Conservation (phyloP, 2,797 vertebrate species). For the Phrynocephalus vlangalii region DNA sequence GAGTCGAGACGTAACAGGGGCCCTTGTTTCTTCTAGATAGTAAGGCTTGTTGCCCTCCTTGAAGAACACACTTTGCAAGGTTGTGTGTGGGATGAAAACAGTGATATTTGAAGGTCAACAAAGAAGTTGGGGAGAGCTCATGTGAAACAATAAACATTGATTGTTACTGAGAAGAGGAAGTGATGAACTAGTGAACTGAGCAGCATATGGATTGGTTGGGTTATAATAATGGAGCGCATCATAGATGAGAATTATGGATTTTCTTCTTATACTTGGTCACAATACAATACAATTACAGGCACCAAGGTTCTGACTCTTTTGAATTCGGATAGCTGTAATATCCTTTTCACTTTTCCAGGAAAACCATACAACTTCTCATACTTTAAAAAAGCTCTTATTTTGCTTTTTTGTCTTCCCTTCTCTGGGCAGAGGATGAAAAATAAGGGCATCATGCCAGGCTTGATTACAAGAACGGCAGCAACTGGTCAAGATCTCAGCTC, state of each 20-base stretch:
- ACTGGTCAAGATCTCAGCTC: not conserved
- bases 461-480: not conserved
- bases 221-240: not conserved
- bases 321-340: not conserved
- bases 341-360: not conserved
- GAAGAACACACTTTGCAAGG: not conserved
- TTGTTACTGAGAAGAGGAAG: not conserved
- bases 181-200: constrained; percentile 1
- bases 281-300: not conserved
- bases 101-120: not conserved
- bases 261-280: not conserved
- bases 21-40: too few relatives aligned
- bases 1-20: not conserved
- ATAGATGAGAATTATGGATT: not conserved
- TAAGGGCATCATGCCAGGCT: too few relatives aligned
- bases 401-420: not conserved
- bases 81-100: not conserved
- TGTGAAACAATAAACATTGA: not conserved
- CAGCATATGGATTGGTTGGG: not conserved
- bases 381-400: not conserved
- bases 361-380: not conserved
- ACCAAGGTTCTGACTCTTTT: not conserved
- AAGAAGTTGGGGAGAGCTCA: not conserved
- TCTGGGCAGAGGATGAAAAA: not conserved
- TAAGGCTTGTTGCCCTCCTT: too few relatives aligned